Percentiles rank a stretch among this genome's conserved stretches.
Conservation (phyloP, 2,113 vertebrate species). For the Tyrannus savana region DNA sequence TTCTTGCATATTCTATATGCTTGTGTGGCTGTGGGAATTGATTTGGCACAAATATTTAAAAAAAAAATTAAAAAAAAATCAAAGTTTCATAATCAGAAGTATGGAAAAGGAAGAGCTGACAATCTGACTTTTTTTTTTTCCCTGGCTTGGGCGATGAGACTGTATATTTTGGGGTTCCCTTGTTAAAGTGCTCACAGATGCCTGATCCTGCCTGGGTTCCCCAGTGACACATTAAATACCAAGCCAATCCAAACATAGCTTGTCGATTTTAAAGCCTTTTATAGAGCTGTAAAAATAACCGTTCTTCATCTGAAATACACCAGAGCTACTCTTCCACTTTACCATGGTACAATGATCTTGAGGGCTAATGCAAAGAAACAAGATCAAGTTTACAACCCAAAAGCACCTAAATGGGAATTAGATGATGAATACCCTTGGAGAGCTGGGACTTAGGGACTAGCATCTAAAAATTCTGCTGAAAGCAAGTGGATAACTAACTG, state of each 20-base stretch:
- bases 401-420: background rate
- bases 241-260: background rate
- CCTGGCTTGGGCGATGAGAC: background rate
- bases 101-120: background rate
- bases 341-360: background rate
- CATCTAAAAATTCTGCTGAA: background rate
- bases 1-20: background rate
- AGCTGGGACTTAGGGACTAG: background rate
- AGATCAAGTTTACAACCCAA: background rate
- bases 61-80: background rate
- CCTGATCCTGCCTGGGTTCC: background rate
- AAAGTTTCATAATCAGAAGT: background rate
- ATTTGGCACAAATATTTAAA: background rate
- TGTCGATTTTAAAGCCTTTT: background rate
- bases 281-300: background rate
- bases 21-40: background rate
- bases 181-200: background rate
- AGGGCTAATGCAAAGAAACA: background rate
- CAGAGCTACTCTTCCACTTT: background rate
- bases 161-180: background rate
- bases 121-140: background rate
- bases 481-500: background rate
- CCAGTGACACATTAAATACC: background rate
- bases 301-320: background rate
- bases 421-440: background rate